phyloP scores from a whole-genome alignment of 64 coral and sea anemone genomes.

The Hydrozoanthus tunicans region DNA sequence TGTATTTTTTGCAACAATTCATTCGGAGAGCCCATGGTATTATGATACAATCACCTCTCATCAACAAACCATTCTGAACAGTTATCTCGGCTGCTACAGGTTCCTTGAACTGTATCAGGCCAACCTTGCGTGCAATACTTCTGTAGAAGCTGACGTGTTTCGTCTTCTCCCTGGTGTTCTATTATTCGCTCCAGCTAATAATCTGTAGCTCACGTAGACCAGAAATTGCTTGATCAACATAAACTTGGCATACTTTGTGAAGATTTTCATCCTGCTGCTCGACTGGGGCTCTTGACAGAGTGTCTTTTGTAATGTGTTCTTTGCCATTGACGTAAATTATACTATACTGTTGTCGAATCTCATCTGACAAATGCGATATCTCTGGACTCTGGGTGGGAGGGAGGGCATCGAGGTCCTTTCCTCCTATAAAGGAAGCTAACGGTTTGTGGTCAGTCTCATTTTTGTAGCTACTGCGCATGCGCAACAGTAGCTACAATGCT shows the following conservation, averaged over 20 bases:
- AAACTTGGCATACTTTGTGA: slow-evolving; percentile 24
- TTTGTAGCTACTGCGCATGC: neutral
- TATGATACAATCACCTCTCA: neutral
- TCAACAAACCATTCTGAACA: slow-evolving; percentile 20
- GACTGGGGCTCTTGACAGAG: neutral
- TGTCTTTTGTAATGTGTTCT: neutral
- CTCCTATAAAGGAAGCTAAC: neutral
- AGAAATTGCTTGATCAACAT: neutral
- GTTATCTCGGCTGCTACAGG: slow-evolving; percentile 39
- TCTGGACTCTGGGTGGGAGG: neutral
- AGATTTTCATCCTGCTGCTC: slow-evolving; percentile 7
- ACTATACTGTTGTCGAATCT: neutral
- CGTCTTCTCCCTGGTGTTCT: slow-evolving; percentile 59
- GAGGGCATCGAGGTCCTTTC: neutral
- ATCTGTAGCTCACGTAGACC: neutral
- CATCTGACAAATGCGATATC: neutral
- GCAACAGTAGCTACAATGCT: too few relatives aligned
- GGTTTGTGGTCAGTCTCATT: neutral
- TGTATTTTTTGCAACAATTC: slow-evolving; percentile 28
- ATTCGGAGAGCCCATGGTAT: slow-evolving; percentile 20
- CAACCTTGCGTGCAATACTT: slow-evolving; percentile 67
- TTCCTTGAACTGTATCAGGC: slow-evolving; percentile 54
- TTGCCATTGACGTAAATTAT: neutral
- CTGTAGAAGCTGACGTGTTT: slow-evolving; percentile 51
- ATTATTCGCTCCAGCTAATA: slow-evolving; percentile 36